These are phyloP conservation scores for Cantharis flavilabris DNA, from an alignment of 2,888 invertebrate species.

Conservation along the genomic window DNA sequence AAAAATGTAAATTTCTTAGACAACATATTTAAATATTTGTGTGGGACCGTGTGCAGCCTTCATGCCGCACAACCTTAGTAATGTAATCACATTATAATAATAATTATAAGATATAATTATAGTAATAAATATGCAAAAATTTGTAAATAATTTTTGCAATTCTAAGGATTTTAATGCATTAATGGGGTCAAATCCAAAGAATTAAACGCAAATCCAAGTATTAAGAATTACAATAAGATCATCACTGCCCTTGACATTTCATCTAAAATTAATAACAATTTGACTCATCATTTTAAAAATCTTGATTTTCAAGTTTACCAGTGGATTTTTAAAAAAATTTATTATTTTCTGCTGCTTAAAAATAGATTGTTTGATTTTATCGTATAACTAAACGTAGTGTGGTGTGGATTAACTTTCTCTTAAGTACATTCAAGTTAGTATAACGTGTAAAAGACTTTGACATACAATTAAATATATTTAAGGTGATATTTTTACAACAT, in stretches of 20 bases:
- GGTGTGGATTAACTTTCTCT: slow-evolving; percentile 12
- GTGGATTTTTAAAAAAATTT: slow-evolving; percentile 1
- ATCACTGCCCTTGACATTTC: background rate
- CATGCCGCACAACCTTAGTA: too few species aligned
- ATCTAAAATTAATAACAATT: slow-evolving; percentile 2
- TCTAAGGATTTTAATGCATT: background rate
- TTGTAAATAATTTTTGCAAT: background rate
- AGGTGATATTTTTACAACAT: background rate
- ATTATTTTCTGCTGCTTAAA: background rate
- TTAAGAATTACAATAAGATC: background rate
- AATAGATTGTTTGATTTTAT: background rate
- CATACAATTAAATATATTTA: background rate
- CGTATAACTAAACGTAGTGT: background rate
- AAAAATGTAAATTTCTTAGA: too few species aligned
- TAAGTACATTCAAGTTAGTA: background rate
- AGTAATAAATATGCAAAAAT: too few species aligned
- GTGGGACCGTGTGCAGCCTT: too few species aligned
- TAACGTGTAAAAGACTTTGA: slow-evolving; percentile 5
- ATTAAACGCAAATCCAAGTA: background rate
- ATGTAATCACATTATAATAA: too few species aligned
- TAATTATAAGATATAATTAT: too few species aligned
- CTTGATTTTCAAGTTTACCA: slow-evolving; percentile 3
- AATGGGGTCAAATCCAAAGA: background rate
- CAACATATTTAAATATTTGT: too few species aligned
- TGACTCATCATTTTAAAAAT: slow-evolving; percentile 3